These are phyloP conservation scores for Sycophila texana DNA, from an alignment of 2,888 invertebrate genomes.

Conservation along the genomic window DNA sequence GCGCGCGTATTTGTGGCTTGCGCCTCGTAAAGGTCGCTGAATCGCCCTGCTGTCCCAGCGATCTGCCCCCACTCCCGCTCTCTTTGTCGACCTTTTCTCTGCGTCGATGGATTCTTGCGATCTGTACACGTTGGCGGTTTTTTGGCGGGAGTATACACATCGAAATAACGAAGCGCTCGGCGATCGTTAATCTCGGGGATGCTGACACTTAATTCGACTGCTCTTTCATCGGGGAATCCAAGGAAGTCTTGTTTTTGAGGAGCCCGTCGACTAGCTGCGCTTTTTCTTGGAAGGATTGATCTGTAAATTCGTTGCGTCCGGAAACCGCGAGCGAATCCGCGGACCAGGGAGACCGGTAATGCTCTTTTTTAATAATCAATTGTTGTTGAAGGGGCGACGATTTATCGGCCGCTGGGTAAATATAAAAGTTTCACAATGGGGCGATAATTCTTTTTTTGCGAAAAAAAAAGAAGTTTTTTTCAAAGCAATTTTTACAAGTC, in stretches of 20 bases:
- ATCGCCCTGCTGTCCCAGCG: neutral
- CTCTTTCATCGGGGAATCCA: too few species aligned
- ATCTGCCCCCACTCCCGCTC: neutral
- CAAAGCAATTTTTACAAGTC: neutral
- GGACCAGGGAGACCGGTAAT: neutral
- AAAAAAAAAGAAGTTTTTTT: neutral
- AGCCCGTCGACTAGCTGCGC: neutral
- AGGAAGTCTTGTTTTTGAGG: neutral
- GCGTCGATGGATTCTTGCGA: neutral
- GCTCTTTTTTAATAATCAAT: slow-evolving; percentile 4
- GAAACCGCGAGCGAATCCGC: neutral
- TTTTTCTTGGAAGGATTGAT: neutral
- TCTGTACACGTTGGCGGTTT: neutral
- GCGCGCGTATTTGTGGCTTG: slow-evolving; percentile 48
- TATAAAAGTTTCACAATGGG: neutral
- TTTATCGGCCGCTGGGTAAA: neutral
- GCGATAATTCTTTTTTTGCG: neutral
- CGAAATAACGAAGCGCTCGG: neutral
- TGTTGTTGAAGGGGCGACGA: neutral
- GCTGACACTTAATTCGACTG: too few species aligned
- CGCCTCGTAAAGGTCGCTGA: slow-evolving; percentile 43
- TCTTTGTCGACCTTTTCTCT: neutral
- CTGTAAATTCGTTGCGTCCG: neutral
- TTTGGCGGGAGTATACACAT: neutral
- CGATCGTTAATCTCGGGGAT: too few species aligned